Evolutionary conservation across 2,888 invertebrate species (phyloP), one percentile per base, ranked within the genome.

Genomic region (Platycheirus rosarum): DNA sequence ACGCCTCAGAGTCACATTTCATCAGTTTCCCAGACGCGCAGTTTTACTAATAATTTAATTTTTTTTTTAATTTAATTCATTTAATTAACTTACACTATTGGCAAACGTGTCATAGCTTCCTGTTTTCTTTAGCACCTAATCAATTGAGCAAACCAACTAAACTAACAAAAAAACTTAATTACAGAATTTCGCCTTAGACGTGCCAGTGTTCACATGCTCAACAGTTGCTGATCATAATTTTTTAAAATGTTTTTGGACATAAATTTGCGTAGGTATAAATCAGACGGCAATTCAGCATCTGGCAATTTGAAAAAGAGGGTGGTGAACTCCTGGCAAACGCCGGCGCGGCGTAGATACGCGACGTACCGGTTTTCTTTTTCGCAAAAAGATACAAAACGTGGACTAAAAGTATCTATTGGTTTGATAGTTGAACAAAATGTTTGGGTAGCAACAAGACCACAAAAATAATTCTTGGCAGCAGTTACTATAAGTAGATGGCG

Each of bases 1-100:
- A 57, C 40, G 14, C 14, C 16, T 8, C 40, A 57, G 40, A 37
- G 55, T 73, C 65, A 74, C 65, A 74, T 57, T 71, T 44, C 57
- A 57, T 65, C 26, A 40, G 55, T 63, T 65, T 46, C 40, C 37
- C 55, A 48, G 65, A 49, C 55, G 57, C 57, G 40, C 57, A 57
- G 14, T 57, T 14, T 13, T 26, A 42, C 3, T 23, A n/a, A 9
- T 11, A 20, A 6, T 53, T 9, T 20, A 9, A n/a, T 18, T 35
- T 37, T 55, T 14, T n/a, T 18, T 55, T 13, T 2, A 5, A 55
- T 37, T 14, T 1, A 40, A 40, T 55, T 37, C 40, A 57, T 57
- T 57, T 57, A 40, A 20, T 40, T 14, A 40, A 40, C 14, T 40
- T 40, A 23, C 23, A 57, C 6, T 11, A 40, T 26, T 5, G 6